Evolutionary conservation across 1,140 invertebrate species (phyloP).

Genomic region (Olivierus martensii): DNA sequence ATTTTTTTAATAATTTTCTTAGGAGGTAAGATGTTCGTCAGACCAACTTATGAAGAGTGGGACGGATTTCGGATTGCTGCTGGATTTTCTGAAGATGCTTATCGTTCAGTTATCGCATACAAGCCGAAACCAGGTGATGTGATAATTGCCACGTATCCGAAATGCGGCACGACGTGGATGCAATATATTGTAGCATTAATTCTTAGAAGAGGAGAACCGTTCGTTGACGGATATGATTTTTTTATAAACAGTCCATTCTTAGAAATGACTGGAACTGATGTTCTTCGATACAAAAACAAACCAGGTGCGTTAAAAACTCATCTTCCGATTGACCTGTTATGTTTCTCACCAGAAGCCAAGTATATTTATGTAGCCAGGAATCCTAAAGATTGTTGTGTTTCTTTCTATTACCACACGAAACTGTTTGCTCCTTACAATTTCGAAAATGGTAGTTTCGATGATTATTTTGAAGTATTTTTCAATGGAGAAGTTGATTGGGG

Average conservation of each 20-base stretch:
- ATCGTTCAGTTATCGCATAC: slow-evolving; percentile 10
- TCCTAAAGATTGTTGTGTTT: slow-evolving; percentile 72
- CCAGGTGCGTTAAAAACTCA: slow-evolving; percentile 16
- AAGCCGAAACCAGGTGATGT: slow-evolving; percentile 11
- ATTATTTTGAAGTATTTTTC: slow-evolving; percentile 26
- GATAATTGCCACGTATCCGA: slow-evolving; percentile 19
- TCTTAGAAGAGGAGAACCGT: slow-evolving; percentile 11
- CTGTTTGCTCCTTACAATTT: slow-evolving; percentile 5
- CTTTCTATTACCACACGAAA: slow-evolving; percentile 49
- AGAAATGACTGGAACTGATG: slow-evolving; percentile 13
- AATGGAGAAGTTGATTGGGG: slow-evolving; percentile 27
- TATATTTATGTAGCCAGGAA: slow-evolving; percentile 63
- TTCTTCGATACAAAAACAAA: slow-evolving; percentile 6
- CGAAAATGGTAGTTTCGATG: slow-evolving; percentile 28
- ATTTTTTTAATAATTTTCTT: too few species aligned
- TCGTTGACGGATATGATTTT: slow-evolving; percentile 5
- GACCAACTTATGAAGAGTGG: background rate
- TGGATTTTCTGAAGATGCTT: slow-evolving; percentile 10
- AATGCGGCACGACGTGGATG: slow-evolving; percentile 20
- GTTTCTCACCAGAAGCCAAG: slow-evolving; percentile 32
- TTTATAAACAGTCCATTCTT: slow-evolving; percentile 6
- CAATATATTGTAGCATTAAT: slow-evolving; percentile 12
- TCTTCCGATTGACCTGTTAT: slow-evolving; percentile 25
- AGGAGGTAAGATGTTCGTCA: too few species aligned
- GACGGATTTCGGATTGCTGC: slow-evolving; percentile 1